Conservation (phyloP, 2,797 vertebrate genomes). For the Acanthornis magna region DNA sequence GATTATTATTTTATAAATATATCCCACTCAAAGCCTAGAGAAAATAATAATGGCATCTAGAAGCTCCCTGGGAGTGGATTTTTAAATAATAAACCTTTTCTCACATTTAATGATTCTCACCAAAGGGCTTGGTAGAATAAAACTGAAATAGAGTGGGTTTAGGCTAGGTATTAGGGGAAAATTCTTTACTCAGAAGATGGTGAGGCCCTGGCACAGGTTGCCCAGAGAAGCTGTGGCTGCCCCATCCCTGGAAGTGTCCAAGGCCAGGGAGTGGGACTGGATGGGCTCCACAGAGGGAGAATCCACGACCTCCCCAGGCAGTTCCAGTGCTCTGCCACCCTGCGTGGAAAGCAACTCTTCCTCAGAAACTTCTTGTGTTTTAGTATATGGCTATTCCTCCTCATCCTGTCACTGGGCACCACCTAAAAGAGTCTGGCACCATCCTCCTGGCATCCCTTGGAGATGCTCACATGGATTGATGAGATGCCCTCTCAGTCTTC, state of each 20-base stretch:
- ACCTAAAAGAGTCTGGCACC: background rate
- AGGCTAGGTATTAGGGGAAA: background rate
- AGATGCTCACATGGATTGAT: background rate
- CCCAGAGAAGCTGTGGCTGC: background rate
- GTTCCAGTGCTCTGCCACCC: background rate
- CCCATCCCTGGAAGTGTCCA: background rate
- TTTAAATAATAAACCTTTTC: background rate
- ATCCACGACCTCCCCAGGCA: fast-evolving
- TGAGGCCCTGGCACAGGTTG: background rate
- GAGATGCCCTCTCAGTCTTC: background rate
- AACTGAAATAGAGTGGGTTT: background rate
- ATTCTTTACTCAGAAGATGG: background rate
- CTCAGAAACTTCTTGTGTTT: background rate
- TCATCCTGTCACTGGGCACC: background rate
- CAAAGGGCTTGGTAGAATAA: background rate
- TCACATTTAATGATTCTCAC: background rate
- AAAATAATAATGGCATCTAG: background rate
- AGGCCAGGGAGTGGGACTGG: background rate
- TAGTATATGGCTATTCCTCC: background rate
- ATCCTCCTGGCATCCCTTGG: background rate
- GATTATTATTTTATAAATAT: background rate
- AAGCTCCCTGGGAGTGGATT: background rate
- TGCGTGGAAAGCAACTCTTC: background rate
- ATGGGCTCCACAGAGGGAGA: background rate
- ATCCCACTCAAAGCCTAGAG: background rate